Evolutionary conservation across 2,797 vertebrate genomes (phyloP).

Genomic region (Channa striata): DNA sequence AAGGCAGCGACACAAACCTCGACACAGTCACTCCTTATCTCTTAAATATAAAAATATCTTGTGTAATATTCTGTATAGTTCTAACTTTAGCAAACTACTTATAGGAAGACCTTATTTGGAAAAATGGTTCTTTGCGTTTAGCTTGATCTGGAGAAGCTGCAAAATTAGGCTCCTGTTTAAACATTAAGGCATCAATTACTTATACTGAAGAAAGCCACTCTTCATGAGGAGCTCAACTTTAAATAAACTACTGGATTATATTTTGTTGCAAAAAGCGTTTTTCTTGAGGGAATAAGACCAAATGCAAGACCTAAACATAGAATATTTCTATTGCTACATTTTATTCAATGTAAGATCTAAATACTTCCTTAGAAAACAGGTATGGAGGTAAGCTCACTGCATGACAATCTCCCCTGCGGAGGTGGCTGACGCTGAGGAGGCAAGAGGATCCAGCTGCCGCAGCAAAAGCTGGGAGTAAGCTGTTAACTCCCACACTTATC

Average conservation of each 20-base stretch:
- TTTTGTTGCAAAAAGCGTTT: slow-evolving; percentile 2
- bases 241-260: slow-evolving; percentile 6
- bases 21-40: too few relatives aligned
- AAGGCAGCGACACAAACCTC: too few relatives aligned
- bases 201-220: slow-evolving; percentile 20
- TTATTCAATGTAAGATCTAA: slow-evolving; percentile 7
- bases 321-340: neutral
- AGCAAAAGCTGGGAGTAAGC: slow-evolving; percentile 32
- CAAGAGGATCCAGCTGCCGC: slow-evolving; percentile 28
- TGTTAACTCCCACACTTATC: slow-evolving; percentile 55
- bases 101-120: too few relatives aligned
- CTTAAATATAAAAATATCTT: too few relatives aligned
- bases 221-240: slow-evolving; percentile 14
- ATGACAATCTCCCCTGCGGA: slow-evolving; percentile 6
- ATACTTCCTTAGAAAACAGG: neutral
- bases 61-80: too few relatives aligned
- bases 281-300: neutral
- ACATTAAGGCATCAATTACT: slow-evolving; percentile 34
- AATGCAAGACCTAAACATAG: neutral
- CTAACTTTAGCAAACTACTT: too few relatives aligned
- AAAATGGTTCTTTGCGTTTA: too few relatives aligned
- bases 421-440: slow-evolving; percentile 3
- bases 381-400: slow-evolving; percentile 11
- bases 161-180: slow-evolving; percentile 42
- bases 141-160: too few relatives aligned